Base-by-base conservation (phyloP, 2,888 invertebrate species). In the Venustoraphidia nigricollis region DNA sequence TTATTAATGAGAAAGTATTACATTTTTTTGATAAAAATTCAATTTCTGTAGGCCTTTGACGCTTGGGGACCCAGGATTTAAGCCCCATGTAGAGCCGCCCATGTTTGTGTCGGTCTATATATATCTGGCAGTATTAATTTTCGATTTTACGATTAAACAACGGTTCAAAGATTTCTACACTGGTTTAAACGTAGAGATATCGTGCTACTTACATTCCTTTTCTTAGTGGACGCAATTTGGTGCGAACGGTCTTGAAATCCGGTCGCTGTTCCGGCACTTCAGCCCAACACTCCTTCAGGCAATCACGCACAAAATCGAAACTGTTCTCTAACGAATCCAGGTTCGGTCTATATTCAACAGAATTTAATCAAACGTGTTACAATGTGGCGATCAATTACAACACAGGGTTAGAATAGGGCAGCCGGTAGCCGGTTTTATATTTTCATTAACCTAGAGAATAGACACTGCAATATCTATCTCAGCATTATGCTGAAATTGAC, bases 251-350 rank as follows among this genome's bases (percentile, higher is more conserved):
- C 61, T 89, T 86, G 60, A 93, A 90, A 62, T 93, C 93, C 0
- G 91, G 93, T 2, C 94, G 71, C 9, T 76, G 69, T 8, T 83
- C 79, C 0, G 90, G 77, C 49, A 80, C 78, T 63, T 93, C 92
- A 0, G 75, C 67, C 93, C 93, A 95, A 61, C 92, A 91, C 58
- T 89, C 88, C n/a, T 75, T 70, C 56, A 93, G 70, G 58, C 89
- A 87, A 51, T 90, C 87, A 10, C 84, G 74, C 6, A 93, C 84
- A 60, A 88, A 92, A 62, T 90, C 88, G 59, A 93, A 91, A 39
- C 81, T 78, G 40, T 83, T 85, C 56, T 86, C 81, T 45, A 92
- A 64, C 1, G 81, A 77, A 41, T 86, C 86, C 53, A 92, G 62
- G 0, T 85, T 81, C 0, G 93, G 93, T 56, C 90, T 83, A 63